A percentile compares a stretch with the other conserved stretches of the same genome.
Conservation (phyloP, 2,113 vertebrate genomes). For the Lynx canadensis region DNA sequence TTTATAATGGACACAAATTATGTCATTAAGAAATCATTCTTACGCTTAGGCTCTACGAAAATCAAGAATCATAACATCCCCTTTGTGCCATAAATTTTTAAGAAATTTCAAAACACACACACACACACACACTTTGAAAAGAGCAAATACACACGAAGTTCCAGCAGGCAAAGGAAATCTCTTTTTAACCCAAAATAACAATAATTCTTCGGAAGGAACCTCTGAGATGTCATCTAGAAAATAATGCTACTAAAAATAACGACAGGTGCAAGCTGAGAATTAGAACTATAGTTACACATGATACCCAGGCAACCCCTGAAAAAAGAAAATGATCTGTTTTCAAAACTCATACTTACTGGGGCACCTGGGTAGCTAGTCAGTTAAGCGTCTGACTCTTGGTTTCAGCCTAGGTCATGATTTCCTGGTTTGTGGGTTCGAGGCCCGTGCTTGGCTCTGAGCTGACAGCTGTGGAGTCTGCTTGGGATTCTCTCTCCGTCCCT, state of each 20-base stretch:
- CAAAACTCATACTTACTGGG: neutral
- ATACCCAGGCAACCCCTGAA: neutral
- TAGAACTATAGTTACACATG: neutral
- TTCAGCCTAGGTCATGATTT: too few relatives aligned
- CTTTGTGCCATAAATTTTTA: neutral
- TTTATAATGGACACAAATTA: slow-evolving; percentile 61
- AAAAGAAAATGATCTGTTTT: neutral
- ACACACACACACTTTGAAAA: neutral
- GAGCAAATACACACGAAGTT: neutral
- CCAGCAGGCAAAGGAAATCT: slow-evolving; percentile 15
- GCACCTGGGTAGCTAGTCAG: too few relatives aligned
- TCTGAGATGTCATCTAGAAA: neutral
- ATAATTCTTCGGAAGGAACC: neutral
- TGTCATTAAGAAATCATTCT: slow-evolving; percentile 46
- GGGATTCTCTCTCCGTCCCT: too few relatives aligned
- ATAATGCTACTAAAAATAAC: neutral
- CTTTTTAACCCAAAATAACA: slow-evolving; percentile 19
- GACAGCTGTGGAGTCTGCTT: too few relatives aligned
- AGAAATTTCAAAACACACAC: neutral
- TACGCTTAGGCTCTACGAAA: slow-evolving; percentile 30
- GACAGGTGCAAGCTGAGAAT: neutral
- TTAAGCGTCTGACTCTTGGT: too few relatives aligned
- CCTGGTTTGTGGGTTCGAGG: too few relatives aligned
- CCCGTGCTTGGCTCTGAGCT: too few relatives aligned
- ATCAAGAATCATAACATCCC: neutral